Evolutionary conservation across 1,140 invertebrate species (phyloP), one percentile per base, ranked within the genome.

Genomic region (Oncopodura yosiiana): DNA sequence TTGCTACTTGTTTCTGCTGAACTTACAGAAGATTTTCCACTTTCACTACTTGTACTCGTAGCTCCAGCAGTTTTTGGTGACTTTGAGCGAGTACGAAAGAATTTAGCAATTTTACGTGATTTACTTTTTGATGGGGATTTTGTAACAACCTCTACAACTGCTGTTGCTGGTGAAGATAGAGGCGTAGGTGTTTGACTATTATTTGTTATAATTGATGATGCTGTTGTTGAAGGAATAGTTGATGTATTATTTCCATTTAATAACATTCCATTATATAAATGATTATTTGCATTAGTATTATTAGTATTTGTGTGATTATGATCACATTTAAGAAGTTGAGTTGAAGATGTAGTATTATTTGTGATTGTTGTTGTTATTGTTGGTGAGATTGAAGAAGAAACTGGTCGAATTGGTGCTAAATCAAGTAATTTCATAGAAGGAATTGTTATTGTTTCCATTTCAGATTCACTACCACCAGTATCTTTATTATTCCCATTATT

Each of bases 81-180:
- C 23, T 63, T 63, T 9, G 62, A 63, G 2, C 62, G 32, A 21
- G 53, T 51, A 11, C 62, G 45, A 26, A 63, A 63, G 36, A 63
- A 63, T 39, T 58, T 63, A 8, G 62, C 56, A 53, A 63, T 63
- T 52, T 60, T 63, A 14, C 62, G 45, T 9, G 62, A 60, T 48
- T 63, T 63, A 43, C 62, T 63, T 39, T 63, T 63, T 26, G 58
- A 60, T 1, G 62, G 62, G 2, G 62, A 63, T 34, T 63, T 63
- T n/a, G 55, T 58, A 6, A 54, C 30, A 8, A n/a, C n/a, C n/a
- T n/a, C n/a, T n/a, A n/a, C n/a, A n/a, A n/a, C n/a, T n/a, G n/a
- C n/a, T n/a, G n/a, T n/a, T n/a, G 43, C 46, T 5, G 51, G 46
- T 14, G 42, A 48, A 14, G 36, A 45, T 23, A 36, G 24, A 32